These are phyloP conservation scores for Platynereis dumerilii DNA, from an alignment of 2,888 invertebrate genomes.

Conservation along the genomic window DNA sequence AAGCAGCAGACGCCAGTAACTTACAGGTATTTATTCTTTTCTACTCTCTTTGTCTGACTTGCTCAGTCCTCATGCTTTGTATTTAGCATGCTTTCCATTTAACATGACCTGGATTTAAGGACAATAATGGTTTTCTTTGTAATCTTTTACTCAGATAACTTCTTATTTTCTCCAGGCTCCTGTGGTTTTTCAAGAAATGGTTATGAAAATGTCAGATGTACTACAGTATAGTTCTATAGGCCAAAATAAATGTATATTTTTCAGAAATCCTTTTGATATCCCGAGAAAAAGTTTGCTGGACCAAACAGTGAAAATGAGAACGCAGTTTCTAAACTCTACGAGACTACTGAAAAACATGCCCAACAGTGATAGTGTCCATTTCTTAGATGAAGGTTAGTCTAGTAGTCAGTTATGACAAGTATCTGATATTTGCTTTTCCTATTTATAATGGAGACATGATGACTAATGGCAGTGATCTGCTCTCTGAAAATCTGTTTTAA, in stretches of 20 bases:
- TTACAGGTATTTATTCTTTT: slow-evolving; percentile 49
- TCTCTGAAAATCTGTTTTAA: too few species aligned
- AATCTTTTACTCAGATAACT: background rate
- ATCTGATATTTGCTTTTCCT: background rate
- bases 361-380: slow-evolving; percentile 30
- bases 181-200: too few species aligned
- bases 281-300: slow-evolving; percentile 85
- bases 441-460: too few species aligned
- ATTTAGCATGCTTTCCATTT: too few species aligned
- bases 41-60: too few species aligned
- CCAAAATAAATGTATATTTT: slow-evolving; percentile 22
- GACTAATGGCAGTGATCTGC: too few species aligned
- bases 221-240: background rate
- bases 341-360: too few species aligned
- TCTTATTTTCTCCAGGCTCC: too few species aligned
- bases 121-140: too few species aligned
- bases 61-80: too few species aligned
- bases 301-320: slow-evolving; percentile 92
- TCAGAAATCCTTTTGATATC: slow-evolving; percentile 92
- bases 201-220: background rate
- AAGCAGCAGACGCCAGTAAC: slow-evolving; percentile 69
- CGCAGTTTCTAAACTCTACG: slow-evolving; percentile 82
- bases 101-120: too few species aligned
- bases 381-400: slow-evolving; percentile 70
- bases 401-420: too few species aligned